Evolutionary conservation across 2,888 invertebrate genomes (phyloP).

Genomic region (Latrodectus elegans): DNA sequence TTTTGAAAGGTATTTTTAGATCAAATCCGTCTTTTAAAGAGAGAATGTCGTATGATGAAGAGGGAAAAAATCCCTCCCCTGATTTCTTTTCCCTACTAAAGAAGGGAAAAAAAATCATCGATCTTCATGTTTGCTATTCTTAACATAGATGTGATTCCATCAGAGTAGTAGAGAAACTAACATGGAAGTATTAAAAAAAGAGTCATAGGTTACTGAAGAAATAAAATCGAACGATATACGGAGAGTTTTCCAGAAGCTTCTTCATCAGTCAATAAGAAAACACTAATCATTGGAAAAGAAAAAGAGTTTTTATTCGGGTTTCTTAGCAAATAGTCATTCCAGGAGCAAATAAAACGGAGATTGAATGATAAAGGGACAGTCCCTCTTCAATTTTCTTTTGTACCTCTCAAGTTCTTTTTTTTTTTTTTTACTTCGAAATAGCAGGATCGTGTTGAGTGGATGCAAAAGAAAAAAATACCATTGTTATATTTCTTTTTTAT

Average conservation of each 20-base stretch:
- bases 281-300: conserved; percentile 58
- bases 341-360: conserved; percentile 61
- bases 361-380: conserved; percentile 46
- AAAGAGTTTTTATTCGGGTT: conserved; percentile 42
- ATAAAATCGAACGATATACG: conserved; percentile 45
- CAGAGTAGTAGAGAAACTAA: conserved; percentile 13
- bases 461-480: background rate
- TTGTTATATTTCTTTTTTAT: background rate
- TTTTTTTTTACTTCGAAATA: background rate
- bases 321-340: conserved; percentile 62
- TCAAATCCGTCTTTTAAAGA: conserved; percentile 8
- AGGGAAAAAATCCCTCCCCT: conserved; percentile 4
- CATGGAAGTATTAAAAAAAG: conserved; percentile 18
- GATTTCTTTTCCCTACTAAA: background rate
- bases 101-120: conserved; percentile 10
- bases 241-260: conserved; percentile 17
- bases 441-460: background rate
- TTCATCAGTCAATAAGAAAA: conserved; percentile 57
- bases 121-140: conserved; percentile 33
- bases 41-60: conserved; percentile 1
- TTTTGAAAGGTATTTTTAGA: conserved; percentile 37
- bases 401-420: background rate
- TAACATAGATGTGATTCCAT: conserved; percentile 44
- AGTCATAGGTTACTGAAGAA: conserved; percentile 18
- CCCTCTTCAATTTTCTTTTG: conserved; percentile 44